A percentile compares a stretch with the other conserved stretches of the same genome.
Conservation (phyloP, 2,113 vertebrate genomes). For the Camelus bactrianus region DNA sequence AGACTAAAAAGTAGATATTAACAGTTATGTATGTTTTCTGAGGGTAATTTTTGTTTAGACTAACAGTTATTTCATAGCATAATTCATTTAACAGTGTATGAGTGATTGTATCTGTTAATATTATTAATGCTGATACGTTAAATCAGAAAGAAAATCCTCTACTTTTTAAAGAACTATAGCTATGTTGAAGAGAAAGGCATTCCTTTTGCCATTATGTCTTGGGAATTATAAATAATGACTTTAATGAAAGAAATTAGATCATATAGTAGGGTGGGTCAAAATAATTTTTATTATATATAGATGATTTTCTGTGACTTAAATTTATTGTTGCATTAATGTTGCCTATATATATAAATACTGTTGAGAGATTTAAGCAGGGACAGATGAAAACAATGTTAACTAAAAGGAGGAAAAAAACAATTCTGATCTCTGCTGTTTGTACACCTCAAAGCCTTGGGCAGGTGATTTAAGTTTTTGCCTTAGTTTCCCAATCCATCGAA, state of each 20-base stretch:
- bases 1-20: constrained; percentile 50
- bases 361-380: background rate
- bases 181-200: constrained; percentile 47
- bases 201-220: constrained; percentile 48
- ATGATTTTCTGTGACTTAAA: background rate
- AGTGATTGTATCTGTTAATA: constrained; percentile 51
- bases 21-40: background rate
- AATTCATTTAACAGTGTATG: constrained; percentile 16
- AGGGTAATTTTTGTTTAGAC: constrained; percentile 40
- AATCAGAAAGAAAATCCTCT: constrained; percentile 50
- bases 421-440: background rate
- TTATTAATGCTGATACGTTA: constrained; percentile 43
- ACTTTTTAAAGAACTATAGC: constrained; percentile 41
- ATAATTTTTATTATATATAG: constrained; percentile 23
- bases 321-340: constrained; percentile 30
- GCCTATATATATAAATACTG: background rate
- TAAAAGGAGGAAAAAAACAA: background rate
- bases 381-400: background rate
- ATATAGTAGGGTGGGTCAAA: constrained; percentile 20
- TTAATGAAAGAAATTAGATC: constrained; percentile 60
- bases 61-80: constrained; percentile 26
- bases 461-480: constrained; percentile 39
- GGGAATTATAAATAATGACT: constrained; percentile 54
- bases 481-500: background rate
- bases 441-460: background rate